These are phyloP conservation scores for Alfaro cultratus DNA, from an alignment of 2,797 vertebrate species.

Conservation along the genomic window DNA sequence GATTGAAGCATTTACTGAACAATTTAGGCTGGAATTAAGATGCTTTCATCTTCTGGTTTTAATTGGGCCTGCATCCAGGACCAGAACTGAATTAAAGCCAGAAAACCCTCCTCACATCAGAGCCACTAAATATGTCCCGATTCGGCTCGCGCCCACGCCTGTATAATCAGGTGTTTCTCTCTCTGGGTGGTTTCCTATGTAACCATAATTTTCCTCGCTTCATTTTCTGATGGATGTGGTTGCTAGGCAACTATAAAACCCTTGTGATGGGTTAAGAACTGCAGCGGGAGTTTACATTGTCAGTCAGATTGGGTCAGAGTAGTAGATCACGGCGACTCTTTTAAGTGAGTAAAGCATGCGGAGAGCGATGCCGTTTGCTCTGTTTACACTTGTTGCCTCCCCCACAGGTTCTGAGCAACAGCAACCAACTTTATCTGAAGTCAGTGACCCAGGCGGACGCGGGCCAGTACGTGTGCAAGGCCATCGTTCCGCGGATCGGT, in stretches of 20 bases:
- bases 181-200: conserved; percentile 39
- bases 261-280: conserved; percentile 44
- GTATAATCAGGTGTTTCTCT: conserved; percentile 34
- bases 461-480: conserved; percentile 91
- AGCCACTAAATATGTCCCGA: background rate
- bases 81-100: background rate
- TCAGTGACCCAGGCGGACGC: conserved; percentile 89
- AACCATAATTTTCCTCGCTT: conserved; percentile 35
- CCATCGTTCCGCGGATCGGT: conserved; percentile 92
- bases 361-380: conserved; percentile 14
- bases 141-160: conserved; percentile 16
- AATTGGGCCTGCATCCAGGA: background rate
- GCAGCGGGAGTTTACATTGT: conserved; percentile 38
- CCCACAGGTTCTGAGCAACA: conserved; percentile 91
- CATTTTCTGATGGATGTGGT: conserved; percentile 50
- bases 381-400: conserved; percentile 12
- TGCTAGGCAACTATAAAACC: conserved; percentile 60
- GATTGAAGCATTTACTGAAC: background rate
- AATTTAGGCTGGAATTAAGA: background rate
- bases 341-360: background rate
- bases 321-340: background rate
- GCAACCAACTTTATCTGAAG: conserved; percentile 90
- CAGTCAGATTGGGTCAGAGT: conserved; percentile 25
- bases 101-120: conserved; percentile 17
- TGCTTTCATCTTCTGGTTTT: background rate